Base-by-base conservation (phyloP, 1,140 invertebrate genomes). In the Magallana gigas region DNA sequence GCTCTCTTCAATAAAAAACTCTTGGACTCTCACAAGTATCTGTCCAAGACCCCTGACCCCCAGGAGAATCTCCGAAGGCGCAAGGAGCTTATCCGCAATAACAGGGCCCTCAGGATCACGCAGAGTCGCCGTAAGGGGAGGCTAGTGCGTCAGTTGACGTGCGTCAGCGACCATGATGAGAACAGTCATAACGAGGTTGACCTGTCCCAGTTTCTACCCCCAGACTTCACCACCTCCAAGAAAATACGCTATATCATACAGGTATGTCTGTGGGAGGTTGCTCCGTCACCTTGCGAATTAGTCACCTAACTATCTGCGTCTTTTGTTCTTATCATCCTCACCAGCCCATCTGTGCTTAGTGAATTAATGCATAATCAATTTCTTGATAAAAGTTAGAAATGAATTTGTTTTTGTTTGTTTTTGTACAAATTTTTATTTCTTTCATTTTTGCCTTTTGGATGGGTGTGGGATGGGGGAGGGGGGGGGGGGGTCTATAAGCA, bases 171-270 rank as follows among this genome's bases (percentile, higher is more conserved):
- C 82, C 92, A 93, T 83, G 93, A 93, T 1, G 81, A 88, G 14
- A 59, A 91, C 6, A 84, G 83, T 14, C 83, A 81, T 0, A 89
- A 89, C 36, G 90, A 90, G 57, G 85, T 91, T 23, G 92, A 92
- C 82, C 83, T 94, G 18, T 84, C 90, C 7, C 83, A 90, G 84
- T 96, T 95, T 88, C 93, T 96, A 1, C 96, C 96, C 3, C 96
- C 96, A 0, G 95, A 95, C 76, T 96, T 96, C 90, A 95, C 95
- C 29, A 94, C 95, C 16, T 95, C 95, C 36, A 96, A 96, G 87
- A 96, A 96, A 86, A 96, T 96, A 92, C 94, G 95, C 62, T 85
- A 88, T 18, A 56, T 92, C 36, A 89, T 92, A 80, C 89, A 88
- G 84, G 85, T 87, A 87, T 83, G 56, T 60, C 36, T 48, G 36